Percentiles rank a stretch among this genome's conserved stretches.
These are phyloP conservation scores for Cydia splendana DNA, from an alignment of 1,140 invertebrate genomes.

Conservation along the genomic window DNA sequence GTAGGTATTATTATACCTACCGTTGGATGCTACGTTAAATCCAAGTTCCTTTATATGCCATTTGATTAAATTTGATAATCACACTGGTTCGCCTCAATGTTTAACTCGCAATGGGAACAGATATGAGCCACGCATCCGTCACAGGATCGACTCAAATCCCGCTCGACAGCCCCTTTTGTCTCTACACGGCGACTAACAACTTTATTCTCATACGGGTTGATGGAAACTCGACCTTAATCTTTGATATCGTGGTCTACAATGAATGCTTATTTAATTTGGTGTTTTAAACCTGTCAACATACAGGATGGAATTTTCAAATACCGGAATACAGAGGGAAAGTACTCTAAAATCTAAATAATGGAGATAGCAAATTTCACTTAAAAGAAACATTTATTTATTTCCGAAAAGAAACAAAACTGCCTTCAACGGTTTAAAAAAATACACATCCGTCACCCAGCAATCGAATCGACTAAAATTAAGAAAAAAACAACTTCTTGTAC, in stretches of 20 bases:
- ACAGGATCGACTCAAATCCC: slow-evolving; percentile 18
- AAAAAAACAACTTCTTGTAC: no score
- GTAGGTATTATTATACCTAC: no score
- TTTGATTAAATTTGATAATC: not conserved
- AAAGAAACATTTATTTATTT: no score
- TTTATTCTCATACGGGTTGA: not conserved
- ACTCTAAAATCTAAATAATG: no score
- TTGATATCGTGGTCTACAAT: not conserved
- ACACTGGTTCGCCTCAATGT: not conserved
- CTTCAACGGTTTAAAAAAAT: no score
- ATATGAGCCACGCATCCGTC: not conserved
- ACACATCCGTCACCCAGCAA: no score
- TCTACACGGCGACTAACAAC: slow-evolving; percentile 4
- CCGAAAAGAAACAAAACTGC: no score
- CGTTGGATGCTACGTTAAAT: no score
- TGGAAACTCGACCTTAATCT: not conserved
- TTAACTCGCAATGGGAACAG: not conserved
- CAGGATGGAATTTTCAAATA: not conserved
- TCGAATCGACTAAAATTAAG: no score
- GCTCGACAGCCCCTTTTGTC: slow-evolving; percentile 21
- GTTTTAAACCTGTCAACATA: not conserved
- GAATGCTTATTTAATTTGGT: not conserved
- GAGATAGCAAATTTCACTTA: no score
- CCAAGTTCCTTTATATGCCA: no score
- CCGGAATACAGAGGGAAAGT: no score